Evolutionary conservation across 2,888 invertebrate species (phyloP).

Genomic region (Aricia artaxerxes): DNA sequence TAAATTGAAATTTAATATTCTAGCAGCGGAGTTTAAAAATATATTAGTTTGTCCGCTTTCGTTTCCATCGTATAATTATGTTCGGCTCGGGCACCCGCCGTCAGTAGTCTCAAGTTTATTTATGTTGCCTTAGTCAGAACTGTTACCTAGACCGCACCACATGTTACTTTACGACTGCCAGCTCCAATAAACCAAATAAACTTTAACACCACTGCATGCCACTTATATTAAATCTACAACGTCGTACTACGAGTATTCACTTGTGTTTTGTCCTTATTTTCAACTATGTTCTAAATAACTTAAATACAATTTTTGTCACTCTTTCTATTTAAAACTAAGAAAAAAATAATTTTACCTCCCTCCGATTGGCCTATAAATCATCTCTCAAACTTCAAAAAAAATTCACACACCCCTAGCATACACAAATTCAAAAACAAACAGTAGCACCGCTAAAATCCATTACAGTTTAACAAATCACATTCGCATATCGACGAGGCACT

Average conservation of each 20-base stretch:
- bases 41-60: constrained; percentile 34
- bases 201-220: constrained; percentile 14
- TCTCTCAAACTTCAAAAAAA: not conserved
- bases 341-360: constrained; percentile 1
- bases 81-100: constrained; percentile 50
- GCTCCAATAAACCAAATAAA: constrained; percentile 60
- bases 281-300: not conserved
- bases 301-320: not conserved
- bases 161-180: constrained; percentile 75
- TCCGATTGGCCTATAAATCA: not conserved
- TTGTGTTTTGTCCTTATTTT: not conserved
- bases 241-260: not conserved
- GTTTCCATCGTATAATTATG: constrained; percentile 45
- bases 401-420: not conserved
- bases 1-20: constrained; percentile 26
- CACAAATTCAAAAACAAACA: constrained; percentile 12
- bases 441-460: constrained; percentile 25
- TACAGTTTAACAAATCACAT: constrained; percentile 34
- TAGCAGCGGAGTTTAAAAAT: constrained; percentile 31
- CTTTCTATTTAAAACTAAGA: not conserved
- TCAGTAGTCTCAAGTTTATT: constrained; percentile 69
- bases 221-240: constrained; percentile 9
- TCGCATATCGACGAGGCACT: constrained; percentile 33
- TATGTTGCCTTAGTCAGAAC: constrained; percentile 75
- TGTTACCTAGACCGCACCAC: constrained; percentile 74